Percentiles rank a stretch among this genome's conserved stretches.
phyloP scores from a whole-genome alignment of 2,888 invertebrate genomes.

The Aporophyla lueneburgensis region DNA sequence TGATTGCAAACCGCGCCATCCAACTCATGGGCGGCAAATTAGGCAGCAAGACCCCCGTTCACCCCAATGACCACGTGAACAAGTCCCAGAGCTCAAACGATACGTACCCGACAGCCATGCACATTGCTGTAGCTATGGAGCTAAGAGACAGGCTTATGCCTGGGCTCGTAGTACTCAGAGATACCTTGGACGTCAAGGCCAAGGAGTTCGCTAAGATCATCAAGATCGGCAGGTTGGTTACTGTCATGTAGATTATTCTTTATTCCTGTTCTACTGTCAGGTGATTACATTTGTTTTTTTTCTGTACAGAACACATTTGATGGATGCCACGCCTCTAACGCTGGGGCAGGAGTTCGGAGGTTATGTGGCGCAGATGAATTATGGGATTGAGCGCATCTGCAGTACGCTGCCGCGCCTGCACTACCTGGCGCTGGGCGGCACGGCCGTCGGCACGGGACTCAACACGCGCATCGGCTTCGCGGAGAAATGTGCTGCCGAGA shows the following conservation, averaged over 20 bases:
- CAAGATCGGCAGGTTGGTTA: slow-evolving; percentile 95
- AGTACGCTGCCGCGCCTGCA: slow-evolving; percentile 96
- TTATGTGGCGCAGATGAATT: slow-evolving; percentile 96
- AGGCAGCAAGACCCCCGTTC: slow-evolving; percentile 98
- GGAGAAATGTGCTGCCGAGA: slow-evolving; percentile 96
- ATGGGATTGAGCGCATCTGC: slow-evolving; percentile 96
- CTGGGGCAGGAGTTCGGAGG: slow-evolving; percentile 99
- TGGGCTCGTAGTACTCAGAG: slow-evolving; percentile 93
- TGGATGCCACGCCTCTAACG: slow-evolving; percentile 98
- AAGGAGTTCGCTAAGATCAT: slow-evolving; percentile 97
- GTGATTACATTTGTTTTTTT: neutral
- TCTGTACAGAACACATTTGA: slow-evolving; percentile 92
- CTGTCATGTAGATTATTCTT: neutral
- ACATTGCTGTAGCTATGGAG: slow-evolving; percentile 98
- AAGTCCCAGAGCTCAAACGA: slow-evolving; percentile 99
- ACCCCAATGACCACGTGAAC: slow-evolving; percentile 99
- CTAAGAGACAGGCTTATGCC: slow-evolving; percentile 95
- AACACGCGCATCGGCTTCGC: slow-evolving; percentile 99
- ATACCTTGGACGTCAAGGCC: slow-evolving; percentile 94
- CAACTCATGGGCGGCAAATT: slow-evolving; percentile 96
- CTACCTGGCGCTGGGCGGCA: slow-evolving; percentile 98
- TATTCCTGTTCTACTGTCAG: neutral
- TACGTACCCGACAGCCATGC: slow-evolving; percentile 99
- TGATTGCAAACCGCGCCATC: slow-evolving; percentile 97
- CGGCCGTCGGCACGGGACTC: slow-evolving; percentile 99